A percentile compares a stretch with the other conserved stretches of the same genome.
Conservation (phyloP, 2,888 invertebrate genomes). For the Heliconius erato region DNA sequence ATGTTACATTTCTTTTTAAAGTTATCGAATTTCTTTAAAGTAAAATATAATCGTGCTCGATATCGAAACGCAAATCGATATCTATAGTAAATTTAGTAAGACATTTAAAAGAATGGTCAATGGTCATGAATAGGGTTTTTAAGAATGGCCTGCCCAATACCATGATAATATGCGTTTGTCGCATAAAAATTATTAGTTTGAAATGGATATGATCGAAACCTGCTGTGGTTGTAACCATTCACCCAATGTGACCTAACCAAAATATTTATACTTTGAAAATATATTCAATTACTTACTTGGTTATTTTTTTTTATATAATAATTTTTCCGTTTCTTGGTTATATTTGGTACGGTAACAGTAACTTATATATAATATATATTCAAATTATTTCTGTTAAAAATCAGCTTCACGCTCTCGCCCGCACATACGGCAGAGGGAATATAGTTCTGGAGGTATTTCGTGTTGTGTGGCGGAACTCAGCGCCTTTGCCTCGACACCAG, state of each 20-base stretch:
- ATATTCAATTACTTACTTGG: neutral
- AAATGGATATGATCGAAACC: constrained; percentile 38
- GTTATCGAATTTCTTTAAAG: constrained; percentile 25
- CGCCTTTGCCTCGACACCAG: too few species aligned
- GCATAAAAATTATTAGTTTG: constrained; percentile 46
- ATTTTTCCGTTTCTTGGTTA: too few species aligned
- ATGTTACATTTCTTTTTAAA: constrained; percentile 17
- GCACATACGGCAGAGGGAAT: too few species aligned
- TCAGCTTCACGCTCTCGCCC: too few species aligned
- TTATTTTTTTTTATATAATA: too few species aligned
- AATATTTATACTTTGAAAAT: neutral
- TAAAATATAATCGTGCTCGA: constrained; percentile 17
- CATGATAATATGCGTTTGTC: constrained; percentile 60
- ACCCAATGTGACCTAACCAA: constrained; percentile 50
- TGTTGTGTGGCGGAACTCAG: too few species aligned
- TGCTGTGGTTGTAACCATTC: constrained; percentile 9
- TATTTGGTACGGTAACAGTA: too few species aligned
- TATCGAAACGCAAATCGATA: constrained; percentile 15
- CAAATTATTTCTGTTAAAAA: too few species aligned
- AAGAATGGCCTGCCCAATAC: constrained; percentile 22
- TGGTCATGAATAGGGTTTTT: constrained; percentile 9
- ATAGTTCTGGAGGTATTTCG: too few species aligned
- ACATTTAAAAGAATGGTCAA: constrained; percentile 16
- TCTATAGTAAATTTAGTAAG: constrained; percentile 14
- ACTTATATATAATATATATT: too few species aligned